Evolutionary conservation across 2,888 invertebrate genomes (phyloP).

Genomic region (Ormyrus pomaceus): DNA sequence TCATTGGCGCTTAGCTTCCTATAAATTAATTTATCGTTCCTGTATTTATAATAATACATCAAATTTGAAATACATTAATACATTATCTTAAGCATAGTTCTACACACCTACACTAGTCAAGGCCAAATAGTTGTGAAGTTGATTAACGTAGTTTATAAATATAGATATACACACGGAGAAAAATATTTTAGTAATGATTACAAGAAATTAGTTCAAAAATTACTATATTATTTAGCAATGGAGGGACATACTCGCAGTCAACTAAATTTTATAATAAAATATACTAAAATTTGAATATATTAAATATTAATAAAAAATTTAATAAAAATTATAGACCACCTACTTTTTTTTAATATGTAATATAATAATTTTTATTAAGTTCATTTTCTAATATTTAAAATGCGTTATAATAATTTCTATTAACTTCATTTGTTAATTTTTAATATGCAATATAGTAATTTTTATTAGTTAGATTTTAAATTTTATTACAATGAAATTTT

Average conservation of each 20-base stretch:
- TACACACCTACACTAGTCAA: no score
- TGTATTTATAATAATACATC: no score
- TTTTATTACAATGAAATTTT: not conserved
- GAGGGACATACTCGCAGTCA: not conserved
- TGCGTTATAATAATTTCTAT: not conserved
- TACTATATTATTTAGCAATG: conserved; percentile 20
- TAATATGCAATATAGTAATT: not conserved
- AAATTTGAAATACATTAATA: no score
- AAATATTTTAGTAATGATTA: no score
- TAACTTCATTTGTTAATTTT: not conserved
- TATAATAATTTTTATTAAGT: not conserved
- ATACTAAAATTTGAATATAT: not conserved
- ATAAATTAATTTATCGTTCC: no score
- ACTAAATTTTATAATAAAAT: not conserved
- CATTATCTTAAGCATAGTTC: no score
- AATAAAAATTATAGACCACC: no score
- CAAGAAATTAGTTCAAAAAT: not conserved
- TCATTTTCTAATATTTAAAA: not conserved
- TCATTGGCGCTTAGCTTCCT: no score
- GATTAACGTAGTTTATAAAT: no score
- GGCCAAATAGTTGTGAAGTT: no score
- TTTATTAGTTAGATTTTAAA: not conserved
- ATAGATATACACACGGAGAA: no score
- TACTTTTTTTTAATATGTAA: not conserved
- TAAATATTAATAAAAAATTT: not conserved